phyloP scores from a whole-genome alignment of 2,113 vertebrate species.

The Apodemus speciosus region DNA sequence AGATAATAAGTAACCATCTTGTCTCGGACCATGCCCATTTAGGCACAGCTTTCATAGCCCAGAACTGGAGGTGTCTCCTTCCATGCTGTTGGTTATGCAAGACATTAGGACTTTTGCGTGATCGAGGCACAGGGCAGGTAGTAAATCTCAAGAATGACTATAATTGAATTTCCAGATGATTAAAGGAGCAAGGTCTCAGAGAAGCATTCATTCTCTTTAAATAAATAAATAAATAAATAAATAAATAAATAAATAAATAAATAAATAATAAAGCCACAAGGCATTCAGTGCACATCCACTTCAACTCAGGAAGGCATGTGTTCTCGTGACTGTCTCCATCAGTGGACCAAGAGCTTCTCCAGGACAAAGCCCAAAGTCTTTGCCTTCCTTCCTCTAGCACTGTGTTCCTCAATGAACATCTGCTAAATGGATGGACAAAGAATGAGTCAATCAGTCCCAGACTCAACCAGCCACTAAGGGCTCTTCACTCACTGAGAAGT shows the following conservation, averaged over 20 bases:
- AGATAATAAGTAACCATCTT: background rate
- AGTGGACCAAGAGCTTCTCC: background rate
- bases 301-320: conserved; percentile 18
- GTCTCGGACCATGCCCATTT: background rate
- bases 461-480: background rate
- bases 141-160: background rate
- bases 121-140: background rate
- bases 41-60: background rate
- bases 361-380: background rate
- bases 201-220: background rate
- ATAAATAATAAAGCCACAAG: background rate
- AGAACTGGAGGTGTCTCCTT: background rate
- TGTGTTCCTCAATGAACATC: background rate
- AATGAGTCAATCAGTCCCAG: background rate
- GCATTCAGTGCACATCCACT: background rate
- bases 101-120: background rate
- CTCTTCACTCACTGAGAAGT: background rate
- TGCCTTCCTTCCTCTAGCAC: background rate
- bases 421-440: conserved; percentile 18
- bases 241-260: background rate
- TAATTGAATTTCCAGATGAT: background rate
- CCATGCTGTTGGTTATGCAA: background rate
- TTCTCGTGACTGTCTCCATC: conserved; percentile 26
- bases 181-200: background rate
- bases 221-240: background rate